These are phyloP conservation scores for Panopea generosa DNA, from an alignment of 2,888 invertebrate species.

Conservation along the genomic window DNA sequence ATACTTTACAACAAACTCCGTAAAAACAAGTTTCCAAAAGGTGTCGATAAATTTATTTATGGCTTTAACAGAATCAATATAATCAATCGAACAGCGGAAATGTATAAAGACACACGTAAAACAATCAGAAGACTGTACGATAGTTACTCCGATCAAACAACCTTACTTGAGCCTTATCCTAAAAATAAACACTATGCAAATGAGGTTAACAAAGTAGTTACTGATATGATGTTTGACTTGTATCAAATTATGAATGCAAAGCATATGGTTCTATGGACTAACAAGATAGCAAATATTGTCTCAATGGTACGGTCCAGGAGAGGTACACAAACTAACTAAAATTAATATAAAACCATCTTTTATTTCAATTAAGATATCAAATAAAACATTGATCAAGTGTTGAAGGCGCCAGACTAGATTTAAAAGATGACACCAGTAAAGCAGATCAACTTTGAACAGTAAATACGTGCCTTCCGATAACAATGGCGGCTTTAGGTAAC, in stretches of 20 bases:
- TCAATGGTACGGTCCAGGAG: conserved; percentile 18
- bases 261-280: conserved; percentile 26
- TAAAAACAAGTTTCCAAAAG: too few species aligned
- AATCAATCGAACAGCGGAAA: too few species aligned
- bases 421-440: conserved; percentile 2
- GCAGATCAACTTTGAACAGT: background rate
- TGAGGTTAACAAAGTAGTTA: conserved; percentile 41
- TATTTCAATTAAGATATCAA: conserved; percentile 32
- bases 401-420: conserved; percentile 49
- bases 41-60: too few species aligned
- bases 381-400: conserved; percentile 23
- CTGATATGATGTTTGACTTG: conserved; percentile 51
- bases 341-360: conserved; percentile 21
- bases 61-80: too few species aligned
- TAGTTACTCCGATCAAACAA: too few species aligned
- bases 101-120: too few species aligned
- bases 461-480: background rate
- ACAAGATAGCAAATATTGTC: conserved; percentile 39
- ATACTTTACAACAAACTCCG: too few species aligned
- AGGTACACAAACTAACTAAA: conserved; percentile 29
- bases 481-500: background rate
- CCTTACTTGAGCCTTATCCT: conserved; percentile 6
- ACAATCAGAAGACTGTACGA: too few species aligned
- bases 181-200: conserved; percentile 31
- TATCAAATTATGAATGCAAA: conserved; percentile 42